Evolutionary conservation across 1,140 invertebrate species (phyloP).

Genomic region (Bicyclus anynana): DNA sequence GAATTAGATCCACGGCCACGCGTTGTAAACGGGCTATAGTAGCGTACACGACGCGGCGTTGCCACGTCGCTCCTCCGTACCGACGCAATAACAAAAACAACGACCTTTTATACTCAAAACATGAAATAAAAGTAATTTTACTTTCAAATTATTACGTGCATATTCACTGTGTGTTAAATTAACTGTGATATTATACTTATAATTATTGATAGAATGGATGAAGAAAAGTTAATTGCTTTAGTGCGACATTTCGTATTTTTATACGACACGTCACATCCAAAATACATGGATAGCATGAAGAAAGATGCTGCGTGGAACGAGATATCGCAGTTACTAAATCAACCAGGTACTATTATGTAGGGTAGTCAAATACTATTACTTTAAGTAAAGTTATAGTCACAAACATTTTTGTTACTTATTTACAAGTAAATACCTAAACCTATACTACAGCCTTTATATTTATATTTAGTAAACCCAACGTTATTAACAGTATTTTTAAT

Average conservation of each 20-base stretch:
- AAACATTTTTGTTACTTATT: too few species aligned
- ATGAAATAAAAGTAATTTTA: background rate
- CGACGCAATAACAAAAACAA: background rate
- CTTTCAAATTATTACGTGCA: background rate
- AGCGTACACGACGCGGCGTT: conserved; percentile 1
- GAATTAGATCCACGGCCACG: background rate
- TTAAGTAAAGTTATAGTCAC: too few species aligned
- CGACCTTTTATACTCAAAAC: background rate
- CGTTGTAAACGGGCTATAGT: background rate
- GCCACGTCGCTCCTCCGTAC: background rate
- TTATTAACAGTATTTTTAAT: too few species aligned
- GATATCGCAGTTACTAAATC: conserved; percentile 6
- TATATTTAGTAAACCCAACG: too few species aligned
- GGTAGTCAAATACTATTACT: too few species aligned
- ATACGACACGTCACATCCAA: conserved; percentile 20
- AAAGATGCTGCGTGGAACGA: conserved; percentile 22
- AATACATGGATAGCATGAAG: conserved; percentile 19
- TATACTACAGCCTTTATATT: too few species aligned
- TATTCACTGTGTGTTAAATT: background rate
- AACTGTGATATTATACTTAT: background rate
- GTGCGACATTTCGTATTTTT: conserved; percentile 21
- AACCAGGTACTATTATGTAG: conserved; percentile 19
- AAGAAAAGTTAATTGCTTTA: conserved; percentile 25
- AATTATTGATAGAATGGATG: conserved; percentile 20
- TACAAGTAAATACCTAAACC: too few species aligned